These are phyloP conservation scores for Rallus limicola DNA, from an alignment of 2,113 vertebrate species.

Conservation along the genomic window DNA sequence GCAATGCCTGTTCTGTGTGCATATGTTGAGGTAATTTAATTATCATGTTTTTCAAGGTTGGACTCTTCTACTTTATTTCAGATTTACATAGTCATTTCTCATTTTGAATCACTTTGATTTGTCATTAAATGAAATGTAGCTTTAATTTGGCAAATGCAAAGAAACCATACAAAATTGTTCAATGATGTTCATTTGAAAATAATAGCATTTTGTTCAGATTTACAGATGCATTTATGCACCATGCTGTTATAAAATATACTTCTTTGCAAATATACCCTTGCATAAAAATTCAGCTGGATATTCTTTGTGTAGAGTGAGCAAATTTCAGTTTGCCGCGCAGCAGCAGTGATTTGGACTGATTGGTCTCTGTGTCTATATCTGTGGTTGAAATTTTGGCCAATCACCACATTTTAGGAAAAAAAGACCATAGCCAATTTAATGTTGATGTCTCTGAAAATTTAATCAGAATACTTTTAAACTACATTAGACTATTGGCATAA, in stretches of 20 bases:
- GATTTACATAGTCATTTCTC: not conserved
- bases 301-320: not conserved
- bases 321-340: not conserved
- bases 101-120: not conserved
- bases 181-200: not conserved
- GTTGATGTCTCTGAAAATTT: not conserved
- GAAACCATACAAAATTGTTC: not conserved
- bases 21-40: not conserved
- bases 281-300: not conserved
- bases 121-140: not conserved
- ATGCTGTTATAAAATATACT: not conserved
- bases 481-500: not conserved
- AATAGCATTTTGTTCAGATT: not conserved
- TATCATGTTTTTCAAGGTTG: not conserved
- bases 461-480: not conserved
- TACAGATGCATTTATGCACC: not conserved
- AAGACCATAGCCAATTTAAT: not conserved
- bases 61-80: not conserved
- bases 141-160: not conserved
- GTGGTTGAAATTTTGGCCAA: not conserved
- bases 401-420: not conserved
- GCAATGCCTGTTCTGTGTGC: not conserved
- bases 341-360: not conserved
- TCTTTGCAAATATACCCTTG: not conserved
- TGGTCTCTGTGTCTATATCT: not conserved